Conservation (phyloP, 2,888 invertebrate genomes). For the Drosophila borborema region DNA sequence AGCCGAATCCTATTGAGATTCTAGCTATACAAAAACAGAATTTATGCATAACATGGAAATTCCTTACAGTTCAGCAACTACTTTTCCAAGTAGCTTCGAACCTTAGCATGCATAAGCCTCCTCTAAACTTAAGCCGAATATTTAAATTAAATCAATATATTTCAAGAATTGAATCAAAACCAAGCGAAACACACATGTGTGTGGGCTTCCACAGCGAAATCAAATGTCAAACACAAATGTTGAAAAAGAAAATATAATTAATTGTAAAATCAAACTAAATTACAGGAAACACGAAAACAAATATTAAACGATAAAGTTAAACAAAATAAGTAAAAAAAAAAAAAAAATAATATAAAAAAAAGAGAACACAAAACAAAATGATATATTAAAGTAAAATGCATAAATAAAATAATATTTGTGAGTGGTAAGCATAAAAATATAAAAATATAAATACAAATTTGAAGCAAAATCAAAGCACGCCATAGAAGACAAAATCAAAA, state of each 20-base stretch:
- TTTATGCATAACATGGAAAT: slow-evolving; percentile 22
- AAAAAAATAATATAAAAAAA: slow-evolving; percentile 2
- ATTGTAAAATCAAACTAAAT: slow-evolving; percentile 79
- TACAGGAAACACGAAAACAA: slow-evolving; percentile 66
- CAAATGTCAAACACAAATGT: slow-evolving; percentile 35
- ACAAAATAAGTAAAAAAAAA: slow-evolving; percentile 29
- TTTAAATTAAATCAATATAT: slow-evolving; percentile 14
- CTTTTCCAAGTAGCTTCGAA: slow-evolving; percentile 26
- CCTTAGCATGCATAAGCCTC: slow-evolving; percentile 41
- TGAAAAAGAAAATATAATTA: slow-evolving; percentile 51
- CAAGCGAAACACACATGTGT: slow-evolving; percentile 27
- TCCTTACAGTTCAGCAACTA: slow-evolving; percentile 22
- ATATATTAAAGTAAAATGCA: slow-evolving; percentile 56
- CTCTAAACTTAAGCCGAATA: slow-evolving; percentile 29
- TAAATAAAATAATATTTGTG: slow-evolving; percentile 65
- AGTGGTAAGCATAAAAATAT: slow-evolving; percentile 55
- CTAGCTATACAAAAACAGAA: slow-evolving; percentile 12
- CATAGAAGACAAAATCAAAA: slow-evolving; percentile 28
- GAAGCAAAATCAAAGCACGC: slow-evolving; percentile 70
- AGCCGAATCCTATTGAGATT: slow-evolving; percentile 15
- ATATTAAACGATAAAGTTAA: slow-evolving; percentile 34
- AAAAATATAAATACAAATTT: slow-evolving; percentile 32
- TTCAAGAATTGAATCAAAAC: slow-evolving; percentile 41
- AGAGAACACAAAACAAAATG: slow-evolving; percentile 16
- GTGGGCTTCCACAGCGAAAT: slow-evolving; percentile 61